Evolutionary conservation across 2,888 invertebrate species (phyloP), one percentile per base, ranked within the genome.

Genomic region (Parascotia fuliginaria): DNA sequence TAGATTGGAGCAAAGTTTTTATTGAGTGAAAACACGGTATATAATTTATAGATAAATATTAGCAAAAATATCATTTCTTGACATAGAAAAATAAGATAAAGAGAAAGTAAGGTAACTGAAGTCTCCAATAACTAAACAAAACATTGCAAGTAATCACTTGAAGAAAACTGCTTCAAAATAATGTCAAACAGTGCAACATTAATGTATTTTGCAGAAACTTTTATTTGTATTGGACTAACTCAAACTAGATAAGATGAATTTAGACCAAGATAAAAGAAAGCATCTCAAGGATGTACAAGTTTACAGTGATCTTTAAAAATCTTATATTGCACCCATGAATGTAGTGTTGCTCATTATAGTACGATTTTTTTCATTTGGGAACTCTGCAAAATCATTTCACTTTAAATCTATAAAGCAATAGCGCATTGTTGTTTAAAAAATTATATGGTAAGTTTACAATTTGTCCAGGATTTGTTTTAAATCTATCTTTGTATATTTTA

Each of bases 191-290:
- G 14, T 47, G 47, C 31, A 42, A 24, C 3, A 24, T 24, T 7
- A 7, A 1, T 24, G n/a, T 11, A 53, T 28, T 58, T 41, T 53
- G 48, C 46, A 37, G 11, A 6, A 52, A 38, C 34, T n/a, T 42
- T 12, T 58, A 53, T 52, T 56, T 62, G 56, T 46, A 41, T 46
- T 66, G 39, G 33, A 49, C 28, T 43, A 57, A 59, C 42, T 46
- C 48, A 47, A 53, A 60, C 54, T 32, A 54, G 68, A 69, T 69
- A 68, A 68, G 43, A 54, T 50, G 42, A 54, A 70, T 65, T 57
- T 65, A 54, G 62, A 36, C 38, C 52, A 34, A 55, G 71, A 69
- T 70, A 70, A 65, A 56, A 65, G 56, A 67, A 70, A 65, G 62
- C 60, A 52, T 54, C 40, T 57, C 68, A 69, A 68, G 68, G 68